Percentiles rank a stretch among this genome's conserved stretches.
These are phyloP conservation scores for Lepilemur ruficaudatus DNA, from an alignment of 2,797 vertebrate genomes.

Conservation along the genomic window DNA sequence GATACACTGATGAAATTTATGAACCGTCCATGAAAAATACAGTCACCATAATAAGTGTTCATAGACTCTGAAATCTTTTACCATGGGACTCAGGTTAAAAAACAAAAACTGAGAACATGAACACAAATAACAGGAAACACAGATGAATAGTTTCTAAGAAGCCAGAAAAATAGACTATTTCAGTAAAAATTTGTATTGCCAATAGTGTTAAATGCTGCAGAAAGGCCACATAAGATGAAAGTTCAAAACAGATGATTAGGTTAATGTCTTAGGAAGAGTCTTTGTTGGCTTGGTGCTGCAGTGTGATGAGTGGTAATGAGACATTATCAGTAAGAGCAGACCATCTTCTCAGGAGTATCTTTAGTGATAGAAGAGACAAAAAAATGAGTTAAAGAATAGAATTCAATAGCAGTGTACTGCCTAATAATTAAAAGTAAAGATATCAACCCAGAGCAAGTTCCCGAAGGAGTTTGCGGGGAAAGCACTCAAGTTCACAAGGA, in stretches of 20 bases:
- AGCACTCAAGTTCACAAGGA: not conserved
- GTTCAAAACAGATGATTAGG: not conserved
- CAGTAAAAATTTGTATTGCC: not conserved
- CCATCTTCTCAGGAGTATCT: not conserved
- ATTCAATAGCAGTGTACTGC: not conserved
- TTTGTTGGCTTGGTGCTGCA: not conserved
- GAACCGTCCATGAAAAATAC: not conserved
- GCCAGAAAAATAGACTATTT: not conserved
- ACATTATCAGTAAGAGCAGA: not conserved
- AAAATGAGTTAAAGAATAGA: not conserved
- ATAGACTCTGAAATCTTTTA: not conserved
- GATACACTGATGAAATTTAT: not conserved
- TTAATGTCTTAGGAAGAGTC: not conserved
- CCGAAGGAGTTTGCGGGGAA: not conserved
- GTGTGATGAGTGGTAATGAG: not conserved
- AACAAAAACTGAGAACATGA: not conserved
- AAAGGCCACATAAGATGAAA: not conserved
- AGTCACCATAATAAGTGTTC: not conserved
- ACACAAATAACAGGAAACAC: not conserved
- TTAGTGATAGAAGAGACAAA: not conserved
- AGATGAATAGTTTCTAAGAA: not conserved
- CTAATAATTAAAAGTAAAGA: not conserved
- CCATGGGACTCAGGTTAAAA: not conserved
- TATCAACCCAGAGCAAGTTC: not conserved
- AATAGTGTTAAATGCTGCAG: not conserved